Conservation (phyloP, 2,888 invertebrate genomes). For the Thecocarcelia acutangulata region DNA sequence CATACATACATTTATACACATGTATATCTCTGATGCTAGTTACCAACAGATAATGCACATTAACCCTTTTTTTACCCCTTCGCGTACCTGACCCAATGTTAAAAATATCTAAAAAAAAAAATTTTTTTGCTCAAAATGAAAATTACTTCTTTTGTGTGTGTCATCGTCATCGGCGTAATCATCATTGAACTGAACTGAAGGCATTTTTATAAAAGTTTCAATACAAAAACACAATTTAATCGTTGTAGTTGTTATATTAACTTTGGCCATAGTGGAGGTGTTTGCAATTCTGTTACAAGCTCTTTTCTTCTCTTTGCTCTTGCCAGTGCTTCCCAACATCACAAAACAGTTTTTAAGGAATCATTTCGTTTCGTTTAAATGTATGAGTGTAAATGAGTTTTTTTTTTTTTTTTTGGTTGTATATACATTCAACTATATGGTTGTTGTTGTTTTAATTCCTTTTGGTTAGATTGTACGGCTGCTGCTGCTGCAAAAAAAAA, state of each 20-base stretch:
- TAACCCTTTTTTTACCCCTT: neutral
- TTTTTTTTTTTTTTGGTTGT: neutral
- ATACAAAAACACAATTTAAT: constrained; percentile 13
- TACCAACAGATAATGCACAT: constrained; percentile 61
- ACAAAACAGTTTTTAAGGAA: constrained; percentile 16
- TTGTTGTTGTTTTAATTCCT: constrained; percentile 22
- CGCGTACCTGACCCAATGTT: neutral
- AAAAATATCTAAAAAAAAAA: constrained; percentile 4
- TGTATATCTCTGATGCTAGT: constrained; percentile 20
- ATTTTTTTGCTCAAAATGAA: constrained; percentile 18
- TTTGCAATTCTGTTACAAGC: constrained; percentile 53
- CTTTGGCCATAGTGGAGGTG: constrained; percentile 48
- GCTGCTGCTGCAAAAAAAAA: constrained; percentile 27
- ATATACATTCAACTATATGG: neutral
- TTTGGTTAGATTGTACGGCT: constrained; percentile 19
- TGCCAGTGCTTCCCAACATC: neutral
- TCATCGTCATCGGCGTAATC: constrained; percentile 33
- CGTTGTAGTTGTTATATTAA: constrained; percentile 37
- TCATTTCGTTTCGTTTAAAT: neutral
- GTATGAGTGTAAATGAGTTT: neutral
- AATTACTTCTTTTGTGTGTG: constrained; percentile 52
- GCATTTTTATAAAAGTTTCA: constrained; percentile 40
- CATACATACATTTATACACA: neutral
- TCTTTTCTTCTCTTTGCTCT: constrained; percentile 18
- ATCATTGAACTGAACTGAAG: constrained; percentile 44